phyloP scores from a whole-genome alignment of 2,113 vertebrate species.

The Bufo bufo region DNA sequence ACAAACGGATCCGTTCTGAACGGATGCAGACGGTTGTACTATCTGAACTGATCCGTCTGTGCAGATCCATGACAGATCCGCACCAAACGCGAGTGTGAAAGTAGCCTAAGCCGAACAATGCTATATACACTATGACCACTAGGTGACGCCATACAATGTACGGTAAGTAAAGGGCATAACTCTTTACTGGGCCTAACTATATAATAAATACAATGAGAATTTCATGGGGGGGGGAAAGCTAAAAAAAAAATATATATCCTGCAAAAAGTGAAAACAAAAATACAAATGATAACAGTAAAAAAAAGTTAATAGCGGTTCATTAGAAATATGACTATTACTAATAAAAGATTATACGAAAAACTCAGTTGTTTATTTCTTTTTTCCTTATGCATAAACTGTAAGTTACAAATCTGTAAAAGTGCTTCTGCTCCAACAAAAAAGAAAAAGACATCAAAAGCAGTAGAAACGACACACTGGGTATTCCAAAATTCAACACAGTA shows the following conservation, averaged over 20 bases:
- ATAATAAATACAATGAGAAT: too few relatives aligned
- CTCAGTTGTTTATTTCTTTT: background rate
- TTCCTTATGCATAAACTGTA: background rate
- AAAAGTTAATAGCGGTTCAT: background rate
- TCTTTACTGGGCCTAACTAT: too few relatives aligned
- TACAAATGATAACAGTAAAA: background rate
- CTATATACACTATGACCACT: too few relatives aligned
- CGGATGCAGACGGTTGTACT: too few relatives aligned
- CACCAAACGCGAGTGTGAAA: too few relatives aligned
- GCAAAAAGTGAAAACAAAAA: background rate
- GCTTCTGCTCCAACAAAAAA: background rate
- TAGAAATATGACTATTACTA: background rate
- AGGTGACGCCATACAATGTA: too few relatives aligned
- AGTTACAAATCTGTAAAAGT: constrained; percentile 12
- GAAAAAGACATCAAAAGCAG: constrained; percentile 11
- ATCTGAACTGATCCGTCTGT: too few relatives aligned
- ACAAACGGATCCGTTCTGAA: too few relatives aligned
- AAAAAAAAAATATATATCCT: background rate
- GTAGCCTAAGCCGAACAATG: too few relatives aligned
- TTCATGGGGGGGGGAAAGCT: background rate
- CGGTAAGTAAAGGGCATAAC: too few relatives aligned
- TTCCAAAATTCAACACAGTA: background rate
- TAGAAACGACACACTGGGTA: background rate
- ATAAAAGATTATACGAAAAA: background rate
- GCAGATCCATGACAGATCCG: too few relatives aligned